Evolutionary conservation across 2,113 vertebrate genomes (phyloP).

Genomic region (Fregetta grallaria): DNA sequence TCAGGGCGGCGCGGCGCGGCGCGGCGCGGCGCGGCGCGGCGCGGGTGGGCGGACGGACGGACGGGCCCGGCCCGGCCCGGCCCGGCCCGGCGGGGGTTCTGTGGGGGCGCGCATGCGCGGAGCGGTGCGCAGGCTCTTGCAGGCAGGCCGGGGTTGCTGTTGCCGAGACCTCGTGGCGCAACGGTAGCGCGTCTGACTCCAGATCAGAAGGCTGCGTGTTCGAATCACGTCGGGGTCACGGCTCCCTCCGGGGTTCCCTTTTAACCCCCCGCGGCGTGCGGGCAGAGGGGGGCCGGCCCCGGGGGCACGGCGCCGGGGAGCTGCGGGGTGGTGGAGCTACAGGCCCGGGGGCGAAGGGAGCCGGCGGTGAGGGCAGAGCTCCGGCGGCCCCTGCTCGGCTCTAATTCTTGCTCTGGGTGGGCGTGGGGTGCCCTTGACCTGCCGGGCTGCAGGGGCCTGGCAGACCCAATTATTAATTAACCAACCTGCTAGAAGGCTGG

Average conservation of each 20-base stretch:
- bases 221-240: constrained; percentile 78
- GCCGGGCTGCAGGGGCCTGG: background rate
- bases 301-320: too few relatives aligned
- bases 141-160: rapidly evolving
- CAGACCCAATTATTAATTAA: background rate
- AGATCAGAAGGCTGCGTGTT: constrained; percentile 81
- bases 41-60: too few relatives aligned
- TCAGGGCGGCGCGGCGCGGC: too few relatives aligned
- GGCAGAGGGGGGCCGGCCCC: rapidly evolving
- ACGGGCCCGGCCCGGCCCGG: too few relatives aligned
- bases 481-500: background rate
- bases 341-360: rapidly evolving
- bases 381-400: rapidly evolving
- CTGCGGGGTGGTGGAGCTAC: rapidly evolving
- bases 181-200: constrained; percentile 79
- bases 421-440: rapidly evolving
- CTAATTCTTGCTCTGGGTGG: rapidly evolving
- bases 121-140: background rate
- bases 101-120: background rate
- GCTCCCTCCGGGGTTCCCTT: rapidly evolving
- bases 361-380: rapidly evolving
- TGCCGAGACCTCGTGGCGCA: constrained; percentile 73
- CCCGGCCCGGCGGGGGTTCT: too few relatives aligned
- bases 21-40: too few relatives aligned
- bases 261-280: background rate